Conservation (phyloP, 2,888 invertebrate genomes). For the Netelia inedita region DNA sequence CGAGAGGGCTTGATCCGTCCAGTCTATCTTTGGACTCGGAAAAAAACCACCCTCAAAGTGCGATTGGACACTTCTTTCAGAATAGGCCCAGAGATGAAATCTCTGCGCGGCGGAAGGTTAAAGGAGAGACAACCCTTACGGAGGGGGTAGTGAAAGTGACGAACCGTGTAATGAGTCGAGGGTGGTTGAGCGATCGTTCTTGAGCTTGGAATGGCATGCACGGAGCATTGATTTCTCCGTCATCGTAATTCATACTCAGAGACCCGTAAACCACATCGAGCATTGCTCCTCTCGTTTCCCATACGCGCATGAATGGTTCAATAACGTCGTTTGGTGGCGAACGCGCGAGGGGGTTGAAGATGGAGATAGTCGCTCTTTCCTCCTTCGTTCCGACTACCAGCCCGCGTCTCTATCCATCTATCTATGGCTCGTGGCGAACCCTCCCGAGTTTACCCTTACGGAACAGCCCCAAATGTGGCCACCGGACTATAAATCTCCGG, state of each 20-base stretch:
- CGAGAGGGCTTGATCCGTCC: too few species aligned
- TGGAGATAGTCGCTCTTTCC: conserved; percentile 38
- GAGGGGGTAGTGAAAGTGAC: conserved; percentile 38
- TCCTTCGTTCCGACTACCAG: neutral
- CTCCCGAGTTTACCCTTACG: conserved; percentile 63
- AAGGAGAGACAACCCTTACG: conserved; percentile 3
- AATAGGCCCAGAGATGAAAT: neutral
- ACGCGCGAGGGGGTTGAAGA: conserved; percentile 9
- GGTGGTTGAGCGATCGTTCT: conserved; percentile 44
- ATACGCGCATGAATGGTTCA: conserved; percentile 18
- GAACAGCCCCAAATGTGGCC: conserved; percentile 55
- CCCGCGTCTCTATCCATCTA: conserved; percentile 7
- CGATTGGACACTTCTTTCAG: neutral
- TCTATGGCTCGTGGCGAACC: conserved; percentile 39
- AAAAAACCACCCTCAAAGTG: neutral
- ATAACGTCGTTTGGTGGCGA: conserved; percentile 29
- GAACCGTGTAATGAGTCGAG: conserved; percentile 52
- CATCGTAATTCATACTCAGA: conserved; percentile 57
- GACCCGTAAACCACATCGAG: conserved; percentile 31
- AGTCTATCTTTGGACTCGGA: neutral
- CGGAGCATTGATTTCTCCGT: conserved; percentile 57
- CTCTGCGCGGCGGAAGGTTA: neutral
- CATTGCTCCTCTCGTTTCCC: conserved; percentile 21
- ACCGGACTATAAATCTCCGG: conserved; percentile 68
- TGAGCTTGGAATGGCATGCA: conserved; percentile 47